Evolutionary conservation across 92 coral and sea anemone species (phyloP), one percentile per base, ranked within the genome.

Genomic region (Meandrina meandrites): DNA sequence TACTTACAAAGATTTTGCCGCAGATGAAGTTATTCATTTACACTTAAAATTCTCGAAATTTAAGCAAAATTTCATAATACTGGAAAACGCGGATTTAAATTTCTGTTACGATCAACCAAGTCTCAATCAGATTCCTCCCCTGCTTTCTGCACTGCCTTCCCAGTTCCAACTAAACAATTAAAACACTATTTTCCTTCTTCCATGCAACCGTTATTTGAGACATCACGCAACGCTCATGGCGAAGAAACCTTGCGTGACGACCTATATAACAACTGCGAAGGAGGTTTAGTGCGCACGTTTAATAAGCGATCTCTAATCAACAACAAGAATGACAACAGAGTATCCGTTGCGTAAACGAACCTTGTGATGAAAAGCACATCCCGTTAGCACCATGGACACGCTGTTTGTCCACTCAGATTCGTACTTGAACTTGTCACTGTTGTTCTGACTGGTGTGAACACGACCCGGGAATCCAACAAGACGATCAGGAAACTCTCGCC

Each of bases 381-480:
- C 99, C 6, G 99, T 97, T 5, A 97, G 91, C 36, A 97, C 98
- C 98, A 97, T 97, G 22, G 99, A 97, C 17, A 97, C 98, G 71
- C 91, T 95, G 81, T 95, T 97, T 4, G 98, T 91, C 99, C 99
- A 97, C 86, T 95, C 99, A 28, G 99, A 97, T 76, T 97, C 98
- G 53, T 97, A 97, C 89, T 94, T 97, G 17, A 92, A 87, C 72
- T 74, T 54, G 24, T 67, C 75, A 57, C 89, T 91, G 31, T 67
- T 90, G 86, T 97, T 95, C 60, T 89, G 93, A 78, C 78, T 53
- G 34, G 93, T 82, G 83, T 97, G 99, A 86, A 97, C 92, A 54
- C 99, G 97, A 48, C 98, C 99, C 24, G 99, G 99, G 76, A 97
- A 97, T 16, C 99, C 99, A 37, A 97, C 99, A 6, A 95, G 88